Evolutionary conservation across 2,113 vertebrate genomes (phyloP), one percentile per base, ranked within the genome.

Genomic region (Lipotes vexillifer): DNA sequence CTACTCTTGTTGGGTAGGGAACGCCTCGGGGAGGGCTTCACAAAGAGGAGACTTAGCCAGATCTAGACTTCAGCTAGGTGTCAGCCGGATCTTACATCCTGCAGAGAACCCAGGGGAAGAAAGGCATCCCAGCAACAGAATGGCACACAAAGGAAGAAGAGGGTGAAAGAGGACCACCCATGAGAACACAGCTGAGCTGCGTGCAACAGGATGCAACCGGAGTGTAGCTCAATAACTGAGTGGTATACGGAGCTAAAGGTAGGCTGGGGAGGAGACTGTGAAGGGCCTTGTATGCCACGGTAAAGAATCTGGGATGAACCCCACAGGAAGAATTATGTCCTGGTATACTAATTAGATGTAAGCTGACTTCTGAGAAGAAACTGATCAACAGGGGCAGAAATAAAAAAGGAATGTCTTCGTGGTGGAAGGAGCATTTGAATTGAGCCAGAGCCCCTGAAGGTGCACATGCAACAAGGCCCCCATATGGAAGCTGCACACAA

Each of bases 331-430:
- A 31, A 41, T 8, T 12, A 41, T 6, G 2, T 5, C 8, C 18
- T 10, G 0, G 17, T 61, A 46, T 1, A 33, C 41, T 33, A 10
- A 31, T 1, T 0, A 74, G 25, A 82, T 1, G 1, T 2, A 36
- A 38, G 38, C 29, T 23, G 14, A 89, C 10, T n/a, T 63, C 46
- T 71, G 46, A 84, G 90, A 72, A 78, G n/a, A 68, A 31, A 61
- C 69, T 14, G 10, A 23, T 2, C 11, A 5, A 17, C 0, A 2
- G 33, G 41, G 29, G 17, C 63, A 81, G 75, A 74, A 66, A 27
- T 31, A 20, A 61, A 13, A 57, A 29, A 87, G 61, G 33, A n/a
- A 15, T 2, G 6, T 46, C 46, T 68, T n/a, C 33, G 15, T 2
- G 57, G 78, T 36, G 23, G 49, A 13, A 41, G 36, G 0, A 66